phyloP scores from a whole-genome alignment of 2,797 vertebrate genomes.

The Halcyon leucocephala region DNA sequence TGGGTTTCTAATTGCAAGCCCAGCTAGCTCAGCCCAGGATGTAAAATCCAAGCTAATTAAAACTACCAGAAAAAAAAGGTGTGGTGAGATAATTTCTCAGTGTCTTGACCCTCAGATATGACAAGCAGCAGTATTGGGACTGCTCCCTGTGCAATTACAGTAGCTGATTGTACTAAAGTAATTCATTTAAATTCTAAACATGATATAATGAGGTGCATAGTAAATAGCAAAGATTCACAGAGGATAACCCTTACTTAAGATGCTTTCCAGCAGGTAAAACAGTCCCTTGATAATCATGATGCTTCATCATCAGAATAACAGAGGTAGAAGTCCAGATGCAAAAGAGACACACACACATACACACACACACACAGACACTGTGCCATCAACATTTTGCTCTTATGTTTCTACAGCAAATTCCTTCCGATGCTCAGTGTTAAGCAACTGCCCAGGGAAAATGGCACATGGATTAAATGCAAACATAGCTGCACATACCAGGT shows the following conservation, averaged over 20 bases:
- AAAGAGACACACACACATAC: background rate
- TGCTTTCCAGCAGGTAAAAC: background rate
- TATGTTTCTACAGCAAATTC: background rate
- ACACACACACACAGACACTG: background rate
- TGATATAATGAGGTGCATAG: background rate
- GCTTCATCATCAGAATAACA: background rate
- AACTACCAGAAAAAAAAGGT: background rate
- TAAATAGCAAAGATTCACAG: background rate
- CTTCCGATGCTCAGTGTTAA: fast-evolving
- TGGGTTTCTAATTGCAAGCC: background rate
- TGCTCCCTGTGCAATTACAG: background rate
- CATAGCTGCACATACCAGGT: background rate
- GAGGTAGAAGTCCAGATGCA: background rate
- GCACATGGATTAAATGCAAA: background rate
- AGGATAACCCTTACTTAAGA: background rate
- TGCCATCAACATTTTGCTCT: background rate
- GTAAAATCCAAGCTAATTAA: conserved; percentile 4
- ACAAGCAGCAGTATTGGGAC: background rate
- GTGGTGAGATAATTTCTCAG: background rate
- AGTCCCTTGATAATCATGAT: background rate
- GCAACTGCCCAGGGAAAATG: background rate
- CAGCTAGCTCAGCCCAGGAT: background rate
- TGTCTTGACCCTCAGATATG: background rate
- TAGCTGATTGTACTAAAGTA: background rate
- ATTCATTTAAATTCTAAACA: conserved; percentile 24